Conservation (phyloP, 92 coral and sea anemone species). For the Porites lobata region DNA sequence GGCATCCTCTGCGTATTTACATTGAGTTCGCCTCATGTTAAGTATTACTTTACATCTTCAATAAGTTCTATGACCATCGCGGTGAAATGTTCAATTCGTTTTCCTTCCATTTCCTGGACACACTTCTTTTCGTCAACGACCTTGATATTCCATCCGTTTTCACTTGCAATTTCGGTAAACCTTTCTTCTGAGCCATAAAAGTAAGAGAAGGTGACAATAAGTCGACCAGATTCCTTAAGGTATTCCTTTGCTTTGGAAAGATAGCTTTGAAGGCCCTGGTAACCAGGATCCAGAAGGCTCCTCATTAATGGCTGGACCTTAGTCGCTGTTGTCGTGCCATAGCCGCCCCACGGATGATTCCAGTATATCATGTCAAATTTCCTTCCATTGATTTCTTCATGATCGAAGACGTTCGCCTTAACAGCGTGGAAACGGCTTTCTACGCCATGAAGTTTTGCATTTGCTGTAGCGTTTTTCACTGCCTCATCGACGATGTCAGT, state of each 20-base stretch:
- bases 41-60: background rate
- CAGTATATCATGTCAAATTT: conserved; percentile 54
- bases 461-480: conserved; percentile 44
- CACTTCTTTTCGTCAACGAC: background rate
- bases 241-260: conserved; percentile 29
- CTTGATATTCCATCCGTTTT: conserved; percentile 32
- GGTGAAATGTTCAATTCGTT: background rate
- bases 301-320: conserved; percentile 27
- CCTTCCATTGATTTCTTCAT: conserved; percentile 44
- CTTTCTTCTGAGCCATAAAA: conserved; percentile 34
- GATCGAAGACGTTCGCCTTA: conserved; percentile 35
- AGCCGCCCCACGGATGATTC: conserved; percentile 44
- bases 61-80: background rate
- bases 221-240: conserved; percentile 48
- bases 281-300: conserved; percentile 46
- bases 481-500: conserved; percentile 41
- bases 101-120: background rate
- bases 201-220: conserved; percentile 37
- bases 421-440: conserved; percentile 32
- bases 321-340: conserved; percentile 38
- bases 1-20: background rate
- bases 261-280: conserved; percentile 43
- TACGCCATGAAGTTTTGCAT: conserved; percentile 48
- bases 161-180: conserved; percentile 40
- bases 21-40: too few species aligned